These are phyloP conservation scores for Planiliza haematocheilus DNA, from an alignment of 2,113 vertebrate species.

Conservation along the genomic window DNA sequence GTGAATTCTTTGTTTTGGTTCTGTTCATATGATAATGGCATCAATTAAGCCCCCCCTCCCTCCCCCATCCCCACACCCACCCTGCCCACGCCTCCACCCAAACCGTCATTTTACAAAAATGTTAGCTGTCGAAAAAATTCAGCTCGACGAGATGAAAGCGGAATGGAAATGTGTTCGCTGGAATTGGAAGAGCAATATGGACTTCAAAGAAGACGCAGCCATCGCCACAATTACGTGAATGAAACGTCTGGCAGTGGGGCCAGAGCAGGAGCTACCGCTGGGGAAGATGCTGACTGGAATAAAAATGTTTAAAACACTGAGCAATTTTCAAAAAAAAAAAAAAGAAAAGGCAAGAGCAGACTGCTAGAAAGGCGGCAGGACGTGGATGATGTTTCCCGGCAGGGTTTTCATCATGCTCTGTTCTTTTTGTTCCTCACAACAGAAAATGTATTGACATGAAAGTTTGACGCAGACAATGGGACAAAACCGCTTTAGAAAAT, in stretches of 20 bases:
- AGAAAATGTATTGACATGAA: neutral
- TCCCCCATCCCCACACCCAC: conserved; percentile 21
- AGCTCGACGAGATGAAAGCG: conserved; percentile 74
- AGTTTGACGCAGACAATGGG: neutral
- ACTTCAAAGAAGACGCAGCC: conserved; percentile 77
- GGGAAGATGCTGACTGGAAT: conserved; percentile 19
- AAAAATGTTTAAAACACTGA: neutral
- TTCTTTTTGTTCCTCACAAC: too few relatives aligned
- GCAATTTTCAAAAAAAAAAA: neutral
- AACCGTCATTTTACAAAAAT: conserved; percentile 51
- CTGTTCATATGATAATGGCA: conserved; percentile 66
- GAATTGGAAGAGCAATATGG: conserved; percentile 54
- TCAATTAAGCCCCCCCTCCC: conserved; percentile 63
- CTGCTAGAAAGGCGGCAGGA: neutral
- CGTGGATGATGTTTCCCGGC: neutral
- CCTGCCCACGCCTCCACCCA: conserved; percentile 9
- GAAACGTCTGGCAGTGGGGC: conserved; percentile 11
- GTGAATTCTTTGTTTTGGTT: conserved; percentile 67
- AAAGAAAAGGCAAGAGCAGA: neutral
- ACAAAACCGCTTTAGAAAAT: neutral
- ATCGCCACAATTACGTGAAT: conserved; percentile 60
- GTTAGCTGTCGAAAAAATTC: conserved; percentile 53
- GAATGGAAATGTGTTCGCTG: conserved; percentile 67
- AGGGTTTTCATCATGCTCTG: neutral
- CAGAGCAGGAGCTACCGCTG: conserved; percentile 26